Evolutionary conservation across 2,888 invertebrate genomes (phyloP), one percentile per base, ranked within the genome.

Genomic region (Antitype chi): DNA sequence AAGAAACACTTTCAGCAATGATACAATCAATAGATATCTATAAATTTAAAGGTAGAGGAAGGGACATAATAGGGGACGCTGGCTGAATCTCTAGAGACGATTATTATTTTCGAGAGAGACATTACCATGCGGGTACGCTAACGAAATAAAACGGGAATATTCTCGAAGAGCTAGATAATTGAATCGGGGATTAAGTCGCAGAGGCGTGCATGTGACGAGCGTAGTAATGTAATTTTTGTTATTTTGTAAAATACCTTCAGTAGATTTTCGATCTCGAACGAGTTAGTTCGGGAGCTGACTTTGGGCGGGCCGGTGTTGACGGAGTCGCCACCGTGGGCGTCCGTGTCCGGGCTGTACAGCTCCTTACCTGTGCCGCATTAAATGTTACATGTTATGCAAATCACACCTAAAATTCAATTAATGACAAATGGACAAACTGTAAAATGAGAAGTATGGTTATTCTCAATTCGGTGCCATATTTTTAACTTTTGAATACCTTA

Each of bases 241-340:
- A 74, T 79, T 73, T 72, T 76, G 49, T 83, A 76, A 84, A 71
- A 77, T 84, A 84, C 83, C 98, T 99, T 99, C 87, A 99, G 97
- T 91, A 99, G 97, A 96, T 99, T 99, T 97, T 99, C 99, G 91
- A 99, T 99, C 97, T 99, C 99, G 94, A 99, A 99, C 77, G 99
- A 99, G 96, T 99, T 99, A 82, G 99, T 98, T 89, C 99, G 97
- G 72, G 98, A 98, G 88, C 98, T 97, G 90, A 98, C 98, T 95
- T 98, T 98, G 15, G 96, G 96, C 23, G 96, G 95, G 66, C 96
- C 96, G 38, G 92, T 90, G 78, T 88, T 91, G 70, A 94, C 88
- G 20, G 92, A 89, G 70, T 94, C 92, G 90, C 96, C 89, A 82
- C 97, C 92, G 92, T 95, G 95, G 1, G 89, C 92, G 32, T 96